These are phyloP conservation scores for pig (Sus scrofa) DNA, from an alignment of 2,113 vertebrate genomes.

Conservation along the genomic window T2T-Sscrofa CM000814.6:1795501-1796000, in stretches of 20 bases:
- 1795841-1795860: neutral
- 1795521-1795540: neutral
- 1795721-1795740: neutral
- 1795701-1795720: neutral
- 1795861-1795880: neutral
- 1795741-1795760: neutral
- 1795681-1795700: neutral
- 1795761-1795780: neutral
- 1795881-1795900: neutral
- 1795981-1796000: neutral
- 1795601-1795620: neutral
- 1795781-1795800: neutral
- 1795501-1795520: neutral
- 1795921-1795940: neutral
- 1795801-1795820: neutral
- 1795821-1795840: neutral
- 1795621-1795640: neutral
- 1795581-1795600: neutral
- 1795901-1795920: fast-evolving
- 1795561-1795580: neutral
- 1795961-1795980: neutral
- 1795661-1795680: no score
- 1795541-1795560: neutral
- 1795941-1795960: no score
- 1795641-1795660: neutral